phyloP scores from a whole-genome alignment of 2,113 vertebrate species.

The Nycticebus coucang region DNA sequence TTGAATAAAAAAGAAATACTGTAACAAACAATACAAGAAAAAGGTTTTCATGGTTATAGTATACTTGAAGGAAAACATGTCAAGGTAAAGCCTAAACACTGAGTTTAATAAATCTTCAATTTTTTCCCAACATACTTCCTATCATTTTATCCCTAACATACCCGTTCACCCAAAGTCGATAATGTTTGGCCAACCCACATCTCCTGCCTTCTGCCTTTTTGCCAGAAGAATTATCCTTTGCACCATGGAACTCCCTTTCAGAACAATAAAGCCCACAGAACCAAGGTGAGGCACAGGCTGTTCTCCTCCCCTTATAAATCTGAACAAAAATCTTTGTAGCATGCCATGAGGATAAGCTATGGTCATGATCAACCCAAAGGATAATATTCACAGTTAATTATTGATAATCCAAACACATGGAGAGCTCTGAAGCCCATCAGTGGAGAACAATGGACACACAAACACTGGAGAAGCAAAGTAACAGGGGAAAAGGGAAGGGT shows the following conservation, averaged over 20 bases:
- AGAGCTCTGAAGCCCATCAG: not conserved
- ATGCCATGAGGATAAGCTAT: not conserved
- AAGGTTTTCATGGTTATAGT: not conserved
- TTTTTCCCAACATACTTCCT: not conserved
- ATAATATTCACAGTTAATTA: not conserved
- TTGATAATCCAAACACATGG: not conserved
- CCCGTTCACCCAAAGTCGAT: not conserved
- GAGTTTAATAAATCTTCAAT: not conserved
- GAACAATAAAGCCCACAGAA: not conserved
- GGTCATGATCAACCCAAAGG: not conserved
- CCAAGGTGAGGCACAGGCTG: not conserved
- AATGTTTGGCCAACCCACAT: not conserved
- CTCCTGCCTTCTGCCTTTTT: not conserved
- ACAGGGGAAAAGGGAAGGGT: not conserved
- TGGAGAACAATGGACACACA: not conserved
- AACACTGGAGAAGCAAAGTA: not conserved
- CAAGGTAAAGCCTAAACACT: not conserved
- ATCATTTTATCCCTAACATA: not conserved
- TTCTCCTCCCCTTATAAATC: not conserved
- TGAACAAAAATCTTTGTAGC: not conserved
- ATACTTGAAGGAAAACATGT: not conserved
- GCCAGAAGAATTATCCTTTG: not conserved
- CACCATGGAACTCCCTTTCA: not conserved
- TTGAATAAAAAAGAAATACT: not conserved
- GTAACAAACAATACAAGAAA: not conserved